Evolutionary conservation across 2,888 invertebrate genomes (phyloP), one percentile per base, ranked within the genome.

Genomic region (Harpalus rubripes): DNA sequence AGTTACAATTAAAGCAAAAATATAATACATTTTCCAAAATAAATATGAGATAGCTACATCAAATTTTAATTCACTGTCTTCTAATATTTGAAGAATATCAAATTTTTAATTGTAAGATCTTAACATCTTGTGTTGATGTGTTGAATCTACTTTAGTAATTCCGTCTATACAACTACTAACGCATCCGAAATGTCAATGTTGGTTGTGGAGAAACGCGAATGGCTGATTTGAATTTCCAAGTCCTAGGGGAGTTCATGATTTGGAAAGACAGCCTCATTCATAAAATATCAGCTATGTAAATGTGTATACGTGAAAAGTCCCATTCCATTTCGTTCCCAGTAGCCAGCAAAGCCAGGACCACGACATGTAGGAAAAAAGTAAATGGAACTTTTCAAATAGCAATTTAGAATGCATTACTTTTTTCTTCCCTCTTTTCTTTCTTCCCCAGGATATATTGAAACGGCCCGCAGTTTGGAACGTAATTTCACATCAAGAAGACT

Each of bases 401-500:
- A 81, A 81, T 81, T 81, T 81, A 81, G 81, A 81, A 81, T 81
- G 81, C 81, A 81, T 81, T 81, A 81, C 63, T 81, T 81, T 81
- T 81, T 81, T 65, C 61, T 81, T 59, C 80, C 56, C 78, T 32
- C 44, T 1, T 41, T 44, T 56, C 78, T 56, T 78, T 26, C 26
- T 58, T 26, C 26, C 10, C 56, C 26, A 44, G 81, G 59, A 81
- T 81, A 81, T 81, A 81, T 81, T 81, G 65, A 81, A 81, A 81
- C 52, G 61, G 16, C 79, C 32, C 15, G 59, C 79, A 61, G 59
- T 61, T 80, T 80, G 16, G 65, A 26, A 65, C 41, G 81, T 81
- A 81, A 81, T 81, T 81, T 81, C 68, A 81, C 81, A 81, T 81
- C 68, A 81, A 81, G 81, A 58, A 39, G 72, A 65, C 39, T 44